Evolutionary conservation across 2,888 invertebrate species (phyloP).

Genomic region (Dexiosoma caninum): DNA sequence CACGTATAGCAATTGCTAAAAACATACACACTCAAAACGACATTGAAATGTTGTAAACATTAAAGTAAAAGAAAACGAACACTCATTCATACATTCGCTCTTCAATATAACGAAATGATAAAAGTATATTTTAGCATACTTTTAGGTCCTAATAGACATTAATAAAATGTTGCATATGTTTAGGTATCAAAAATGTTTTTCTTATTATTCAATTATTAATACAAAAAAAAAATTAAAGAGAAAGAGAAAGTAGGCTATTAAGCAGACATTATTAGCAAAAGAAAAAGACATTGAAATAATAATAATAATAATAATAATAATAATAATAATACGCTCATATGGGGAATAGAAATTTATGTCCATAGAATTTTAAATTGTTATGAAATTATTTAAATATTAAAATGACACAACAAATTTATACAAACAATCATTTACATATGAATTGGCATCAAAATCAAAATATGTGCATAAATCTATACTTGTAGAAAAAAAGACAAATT

Average conservation of each 20-base stretch:
- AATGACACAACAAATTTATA: neutral
- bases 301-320: too few relatives aligned
- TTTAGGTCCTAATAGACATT: slow-evolving; percentile 50
- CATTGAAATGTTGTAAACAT: slow-evolving; percentile 58
- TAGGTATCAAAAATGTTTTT: slow-evolving; percentile 25
- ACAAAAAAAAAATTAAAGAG: neutral
- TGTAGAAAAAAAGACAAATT: too few relatives aligned
- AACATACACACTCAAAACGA: slow-evolving; percentile 20
- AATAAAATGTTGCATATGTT: slow-evolving; percentile 59
- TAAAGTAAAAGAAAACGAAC: slow-evolving; percentile 37
- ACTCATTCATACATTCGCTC: slow-evolving; percentile 24
- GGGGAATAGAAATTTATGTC: neutral
- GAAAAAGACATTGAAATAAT: slow-evolving; percentile 31
- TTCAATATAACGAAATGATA: neutral
- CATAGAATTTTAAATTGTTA: slow-evolving; percentile 5
- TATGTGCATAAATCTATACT: neutral
- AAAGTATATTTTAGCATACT: slow-evolving; percentile 48
- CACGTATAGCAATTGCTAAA: neutral
- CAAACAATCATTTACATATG: too few relatives aligned
- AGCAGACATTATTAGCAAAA: slow-evolving; percentile 21
- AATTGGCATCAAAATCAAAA: neutral
- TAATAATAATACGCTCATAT: neutral
- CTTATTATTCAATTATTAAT: slow-evolving; percentile 49
- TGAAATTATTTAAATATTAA: slow-evolving; percentile 4
- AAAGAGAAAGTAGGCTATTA: slow-evolving; percentile 33